Percentiles rank a stretch among this genome's conserved stretches.
These are phyloP conservation scores for Drosophila carrolli DNA, from an alignment of 1,140 invertebrate genomes.

Conservation along the genomic window DNA sequence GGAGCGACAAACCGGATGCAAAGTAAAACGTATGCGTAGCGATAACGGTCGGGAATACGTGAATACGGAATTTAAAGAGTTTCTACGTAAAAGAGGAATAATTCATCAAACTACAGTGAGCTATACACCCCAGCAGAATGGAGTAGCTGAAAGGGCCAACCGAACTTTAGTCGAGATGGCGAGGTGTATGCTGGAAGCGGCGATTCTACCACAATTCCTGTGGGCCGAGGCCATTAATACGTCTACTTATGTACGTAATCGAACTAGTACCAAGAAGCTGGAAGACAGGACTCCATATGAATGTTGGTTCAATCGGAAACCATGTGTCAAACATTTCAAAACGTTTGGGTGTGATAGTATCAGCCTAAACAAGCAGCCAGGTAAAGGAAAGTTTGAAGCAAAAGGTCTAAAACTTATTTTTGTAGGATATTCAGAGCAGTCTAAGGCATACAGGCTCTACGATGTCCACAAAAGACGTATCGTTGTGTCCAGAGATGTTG, in stretches of 20 bases:
- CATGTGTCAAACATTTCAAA: neutral
- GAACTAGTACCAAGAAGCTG: too few relatives aligned
- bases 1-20: neutral
- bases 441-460: neutral
- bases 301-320: too few relatives aligned
- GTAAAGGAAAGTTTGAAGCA: constrained; percentile 1
- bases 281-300: too few relatives aligned
- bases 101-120: neutral
- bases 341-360: neutral
- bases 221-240: neutral
- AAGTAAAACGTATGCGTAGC: constrained; percentile 2
- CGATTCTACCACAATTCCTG: neutral
- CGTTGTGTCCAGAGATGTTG: neutral
- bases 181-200: neutral
- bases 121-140: neutral
- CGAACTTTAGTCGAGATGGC: neutral
- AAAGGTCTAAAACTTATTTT: neutral
- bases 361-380: neutral
- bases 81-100: neutral
- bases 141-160: constrained; percentile 6
- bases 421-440: constrained; percentile 1
- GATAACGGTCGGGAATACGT: constrained; percentile 3
- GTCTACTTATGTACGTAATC: too few relatives aligned
- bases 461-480: neutral
- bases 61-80: neutral